phyloP scores from a whole-genome alignment of 2,113 vertebrate genomes.

The Embiotoca jacksoni region DNA sequence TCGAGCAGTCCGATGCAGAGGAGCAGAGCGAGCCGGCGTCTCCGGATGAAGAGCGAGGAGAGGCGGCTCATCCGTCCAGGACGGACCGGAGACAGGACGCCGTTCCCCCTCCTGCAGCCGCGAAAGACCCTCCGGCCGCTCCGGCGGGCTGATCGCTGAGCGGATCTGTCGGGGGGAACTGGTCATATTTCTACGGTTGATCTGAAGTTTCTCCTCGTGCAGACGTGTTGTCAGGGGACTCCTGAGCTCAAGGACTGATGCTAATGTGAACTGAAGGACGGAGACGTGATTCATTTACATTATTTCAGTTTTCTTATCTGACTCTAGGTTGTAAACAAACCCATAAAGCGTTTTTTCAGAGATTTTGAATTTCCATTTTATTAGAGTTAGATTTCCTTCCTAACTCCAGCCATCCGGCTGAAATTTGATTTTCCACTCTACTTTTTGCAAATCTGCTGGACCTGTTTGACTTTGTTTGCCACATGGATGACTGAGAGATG shows the following conservation, averaged over 20 bases:
- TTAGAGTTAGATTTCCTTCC: too few species aligned
- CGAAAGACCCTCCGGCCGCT: conserved; percentile 29
- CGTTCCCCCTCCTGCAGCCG: conserved; percentile 29
- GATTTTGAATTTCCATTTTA: too few species aligned
- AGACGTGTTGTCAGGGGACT: background rate
- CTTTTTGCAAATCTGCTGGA: too few species aligned
- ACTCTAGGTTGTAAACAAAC: too few species aligned
- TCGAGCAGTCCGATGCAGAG: background rate
- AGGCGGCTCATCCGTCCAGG: background rate
- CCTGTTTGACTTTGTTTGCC: too few species aligned
- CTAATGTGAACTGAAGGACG: conserved; percentile 15
- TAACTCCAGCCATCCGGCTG: too few species aligned
- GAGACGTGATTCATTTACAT: background rate
- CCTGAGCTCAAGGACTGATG: conserved; percentile 9
- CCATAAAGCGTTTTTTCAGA: too few species aligned
- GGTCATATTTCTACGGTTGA: conserved; percentile 20
- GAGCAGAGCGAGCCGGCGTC: conserved; percentile 1
- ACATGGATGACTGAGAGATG: too few species aligned
- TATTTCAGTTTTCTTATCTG: conserved; percentile 5
- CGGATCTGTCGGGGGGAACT: background rate
- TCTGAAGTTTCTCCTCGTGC: background rate
- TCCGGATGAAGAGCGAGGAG: conserved; percentile 18
- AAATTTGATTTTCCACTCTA: too few species aligned
- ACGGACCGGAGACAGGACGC: conserved; percentile 20
- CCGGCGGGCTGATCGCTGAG: conserved; percentile 6